phyloP scores from a whole-genome alignment of 2,888 invertebrate species.

The Cerastis leucographa region DNA sequence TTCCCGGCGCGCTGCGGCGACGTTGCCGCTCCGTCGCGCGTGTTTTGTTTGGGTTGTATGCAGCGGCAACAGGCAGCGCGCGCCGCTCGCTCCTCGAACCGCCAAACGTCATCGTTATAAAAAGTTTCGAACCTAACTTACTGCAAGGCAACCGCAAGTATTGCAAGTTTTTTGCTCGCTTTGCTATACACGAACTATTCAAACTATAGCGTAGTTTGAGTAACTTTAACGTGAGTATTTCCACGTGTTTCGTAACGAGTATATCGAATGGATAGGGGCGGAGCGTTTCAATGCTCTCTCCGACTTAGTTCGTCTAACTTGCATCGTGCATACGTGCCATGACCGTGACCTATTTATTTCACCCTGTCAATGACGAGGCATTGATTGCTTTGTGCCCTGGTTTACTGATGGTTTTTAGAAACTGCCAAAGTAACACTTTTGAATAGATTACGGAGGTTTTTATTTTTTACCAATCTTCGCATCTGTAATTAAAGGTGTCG shows the following conservation, averaged over 20 bases:
- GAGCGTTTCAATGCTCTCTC: conserved; percentile 9
- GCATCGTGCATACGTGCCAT: conserved; percentile 31
- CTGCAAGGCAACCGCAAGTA: conserved; percentile 54
- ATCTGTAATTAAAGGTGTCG: background rate
- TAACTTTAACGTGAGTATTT: conserved; percentile 26
- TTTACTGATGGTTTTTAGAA: background rate
- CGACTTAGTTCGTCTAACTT: conserved; percentile 40
- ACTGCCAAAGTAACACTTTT: background rate
- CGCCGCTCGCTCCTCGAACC: conserved; percentile 47
- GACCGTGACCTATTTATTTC: conserved; percentile 57
- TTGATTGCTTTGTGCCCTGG: conserved; percentile 18
- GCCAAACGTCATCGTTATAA: conserved; percentile 70
- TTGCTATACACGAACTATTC: conserved; percentile 37
- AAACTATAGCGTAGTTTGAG: conserved; percentile 19
- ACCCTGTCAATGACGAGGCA: conserved; percentile 25
- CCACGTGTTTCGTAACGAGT: conserved; percentile 22
- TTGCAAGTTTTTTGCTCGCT: conserved; percentile 51
- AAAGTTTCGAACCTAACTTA: conserved; percentile 66
- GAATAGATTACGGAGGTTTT: background rate
- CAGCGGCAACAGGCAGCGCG: conserved; percentile 76
- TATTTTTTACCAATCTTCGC: background rate
- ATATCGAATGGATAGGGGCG: background rate
- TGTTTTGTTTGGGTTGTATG: conserved; percentile 88
- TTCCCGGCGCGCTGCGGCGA: conserved; percentile 77
- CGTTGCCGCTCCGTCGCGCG: conserved; percentile 86